These are phyloP conservation scores for Parauchenoglanis ngamensis DNA, from an alignment of 2,797 vertebrate genomes.

Conservation along the genomic window DNA sequence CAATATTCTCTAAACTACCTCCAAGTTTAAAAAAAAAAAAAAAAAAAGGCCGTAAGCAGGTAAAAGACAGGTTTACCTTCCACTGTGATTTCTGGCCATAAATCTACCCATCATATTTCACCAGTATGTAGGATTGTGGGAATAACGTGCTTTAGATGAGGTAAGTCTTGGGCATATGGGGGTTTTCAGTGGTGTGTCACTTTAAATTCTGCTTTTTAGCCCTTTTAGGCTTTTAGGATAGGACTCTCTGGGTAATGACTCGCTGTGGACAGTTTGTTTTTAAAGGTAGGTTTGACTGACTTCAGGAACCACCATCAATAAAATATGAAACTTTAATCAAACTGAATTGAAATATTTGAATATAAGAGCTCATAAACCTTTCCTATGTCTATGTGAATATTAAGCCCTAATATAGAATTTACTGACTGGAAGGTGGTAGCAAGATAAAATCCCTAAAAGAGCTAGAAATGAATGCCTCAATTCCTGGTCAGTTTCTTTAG, in stretches of 20 bases:
- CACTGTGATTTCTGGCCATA: background rate
- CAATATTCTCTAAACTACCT: background rate
- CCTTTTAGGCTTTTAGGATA: background rate
- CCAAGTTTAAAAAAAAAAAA: background rate
- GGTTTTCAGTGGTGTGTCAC: background rate
- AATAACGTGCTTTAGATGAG: constrained; percentile 12
- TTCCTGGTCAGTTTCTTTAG: background rate
- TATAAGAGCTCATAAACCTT: too few relatives aligned
- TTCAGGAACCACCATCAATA: background rate
- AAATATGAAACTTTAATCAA: background rate
- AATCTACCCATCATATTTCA: background rate
- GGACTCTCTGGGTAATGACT: background rate
- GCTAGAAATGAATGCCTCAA: background rate
- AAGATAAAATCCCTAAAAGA: background rate
- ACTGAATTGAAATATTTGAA: background rate
- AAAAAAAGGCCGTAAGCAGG: too few relatives aligned
- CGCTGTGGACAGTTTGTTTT: background rate
- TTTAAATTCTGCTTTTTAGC: background rate
- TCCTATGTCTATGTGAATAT: background rate
- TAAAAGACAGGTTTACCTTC: background rate
- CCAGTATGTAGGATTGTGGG: background rate
- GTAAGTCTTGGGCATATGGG: constrained; percentile 4
- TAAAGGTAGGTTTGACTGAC: background rate
- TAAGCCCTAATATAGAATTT: background rate
- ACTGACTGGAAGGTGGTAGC: background rate